Evolutionary conservation across 2,113 vertebrate genomes (phyloP).

Genomic region (Pyrgilauda ruficollis): DNA sequence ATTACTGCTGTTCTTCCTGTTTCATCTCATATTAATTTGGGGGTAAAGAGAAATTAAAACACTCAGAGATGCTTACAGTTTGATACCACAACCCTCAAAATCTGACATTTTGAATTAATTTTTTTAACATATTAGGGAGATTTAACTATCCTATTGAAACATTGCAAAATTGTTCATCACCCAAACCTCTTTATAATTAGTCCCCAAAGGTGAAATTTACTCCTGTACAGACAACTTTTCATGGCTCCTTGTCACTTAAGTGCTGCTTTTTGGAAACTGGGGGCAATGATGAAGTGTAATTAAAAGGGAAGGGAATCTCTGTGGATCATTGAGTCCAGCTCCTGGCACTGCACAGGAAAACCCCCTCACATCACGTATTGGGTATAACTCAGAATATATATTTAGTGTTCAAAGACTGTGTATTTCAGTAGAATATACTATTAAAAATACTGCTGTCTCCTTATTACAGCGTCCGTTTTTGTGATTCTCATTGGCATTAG

Average conservation of each 20-base stretch:
- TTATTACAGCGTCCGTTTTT: not conserved
- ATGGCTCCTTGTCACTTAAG: not conserved
- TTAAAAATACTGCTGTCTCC: not conserved
- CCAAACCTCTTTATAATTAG: slow-evolving; percentile 42
- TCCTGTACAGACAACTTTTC: slow-evolving; percentile 6
- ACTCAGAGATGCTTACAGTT: not conserved
- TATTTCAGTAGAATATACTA: not conserved
- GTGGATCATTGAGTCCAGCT: not conserved
- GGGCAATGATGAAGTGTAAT: not conserved
- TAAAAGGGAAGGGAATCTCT: not conserved
- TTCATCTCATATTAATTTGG: not conserved
- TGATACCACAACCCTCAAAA: not conserved
- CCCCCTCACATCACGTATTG: accelerated
- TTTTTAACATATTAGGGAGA: not conserved
- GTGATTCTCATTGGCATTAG: not conserved
- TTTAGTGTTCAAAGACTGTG: not conserved
- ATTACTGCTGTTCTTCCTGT: not conserved
- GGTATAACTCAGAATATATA: not conserved
- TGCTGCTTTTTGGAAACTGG: not conserved
- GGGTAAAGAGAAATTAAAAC: not conserved
- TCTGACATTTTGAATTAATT: slow-evolving; percentile 2
- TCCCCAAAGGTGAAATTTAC: slow-evolving; percentile 30
- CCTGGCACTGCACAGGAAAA: not conserved
- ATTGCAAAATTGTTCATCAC: slow-evolving; percentile 2
- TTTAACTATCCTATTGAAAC: not conserved